Evolutionary conservation across 2,888 invertebrate species (phyloP).

Genomic region (Lasioglossum lativentre): DNA sequence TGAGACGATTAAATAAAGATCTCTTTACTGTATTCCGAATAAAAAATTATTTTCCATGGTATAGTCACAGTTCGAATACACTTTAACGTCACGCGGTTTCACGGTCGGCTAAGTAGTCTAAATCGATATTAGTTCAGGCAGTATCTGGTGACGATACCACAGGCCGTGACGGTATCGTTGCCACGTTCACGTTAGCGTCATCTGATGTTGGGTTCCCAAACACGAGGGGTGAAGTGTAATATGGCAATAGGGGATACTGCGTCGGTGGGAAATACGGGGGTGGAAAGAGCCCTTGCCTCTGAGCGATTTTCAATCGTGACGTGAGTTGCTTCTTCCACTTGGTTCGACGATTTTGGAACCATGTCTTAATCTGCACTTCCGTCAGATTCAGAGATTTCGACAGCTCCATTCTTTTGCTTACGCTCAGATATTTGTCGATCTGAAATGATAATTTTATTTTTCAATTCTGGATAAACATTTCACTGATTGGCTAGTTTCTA

Average conservation of each 20-base stretch:
- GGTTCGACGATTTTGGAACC: conserved; percentile 98
- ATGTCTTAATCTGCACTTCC: conserved; percentile 98
- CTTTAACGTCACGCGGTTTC: conserved; percentile 24
- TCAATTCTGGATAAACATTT: not conserved
- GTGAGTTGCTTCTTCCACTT: conserved; percentile 99
- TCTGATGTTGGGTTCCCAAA: conserved; percentile 86
- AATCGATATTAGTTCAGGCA: conserved; percentile 55
- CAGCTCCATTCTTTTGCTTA: conserved; percentile 97
- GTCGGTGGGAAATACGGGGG: conserved; percentile 89
- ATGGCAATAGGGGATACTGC: conserved; percentile 88
- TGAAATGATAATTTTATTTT: conserved; percentile 76
- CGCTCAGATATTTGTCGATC: conserved; percentile 97
- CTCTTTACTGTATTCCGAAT: not conserved
- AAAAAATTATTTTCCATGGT: conserved; percentile 19
- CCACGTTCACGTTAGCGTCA: conserved; percentile 75
- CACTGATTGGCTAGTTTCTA: not conserved
- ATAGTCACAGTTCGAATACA: conserved; percentile 43
- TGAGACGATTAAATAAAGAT: conserved; percentile 20
- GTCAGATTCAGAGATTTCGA: conserved; percentile 95
- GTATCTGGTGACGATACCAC: conserved; percentile 67
- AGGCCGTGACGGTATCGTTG: conserved; percentile 70
- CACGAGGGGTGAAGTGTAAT: conserved; percentile 88
- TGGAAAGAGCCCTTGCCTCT: conserved; percentile 92
- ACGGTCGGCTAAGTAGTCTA: conserved; percentile 59
- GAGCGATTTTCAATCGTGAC: conserved; percentile 94